Evolutionary conservation across 2,888 invertebrate genomes (phyloP), one percentile per base, ranked within the genome.

Genomic region (Tineola bisselliella): DNA sequence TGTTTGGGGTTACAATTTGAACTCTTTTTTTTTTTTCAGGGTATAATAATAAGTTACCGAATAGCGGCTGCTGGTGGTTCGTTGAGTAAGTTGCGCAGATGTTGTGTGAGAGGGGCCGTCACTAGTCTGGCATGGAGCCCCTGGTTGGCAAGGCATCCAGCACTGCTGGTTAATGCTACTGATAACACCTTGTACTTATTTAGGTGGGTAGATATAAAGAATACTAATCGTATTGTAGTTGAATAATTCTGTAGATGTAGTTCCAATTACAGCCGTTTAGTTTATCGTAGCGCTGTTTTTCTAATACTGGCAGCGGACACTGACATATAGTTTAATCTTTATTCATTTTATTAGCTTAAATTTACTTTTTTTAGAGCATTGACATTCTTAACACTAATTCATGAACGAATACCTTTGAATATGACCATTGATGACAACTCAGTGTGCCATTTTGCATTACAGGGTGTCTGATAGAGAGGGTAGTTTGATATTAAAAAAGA

Each of bases 71-170:
- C 89, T 59, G 89, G 90, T 65, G 92, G 92, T 38, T 87, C 90
- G 66, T 80, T 94, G 61, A 90, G 89, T 65, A 93, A 92, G 78
- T 83, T 91, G 66, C 89, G 91, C 63, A 89, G 92, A 72, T 89
- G 88, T 66, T 82, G 89, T 62, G 91, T 90, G 69, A 90, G 83
- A 70, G 90, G 90, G 67, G 88, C 92, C 61, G 89, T 95, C 61
- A 91, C 93, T 3, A 91, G 92, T 77, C 88, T 95, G 62, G 91
- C 92, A 66, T 93, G 93, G 86, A 88, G 93, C 70, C 91, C 93
- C 8, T 95, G 94, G 94, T 91, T 94, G 61, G 94, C 93, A 69
- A 81, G 94, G 3, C 94, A 94, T 75, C 94, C 94, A 43, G 91
- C 92, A 57, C 81, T 96, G 62, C 88, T 96, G 17, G 92, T 93